Base-by-base conservation (phyloP, 2,888 invertebrate genomes). In the Bibio marci region DNA sequence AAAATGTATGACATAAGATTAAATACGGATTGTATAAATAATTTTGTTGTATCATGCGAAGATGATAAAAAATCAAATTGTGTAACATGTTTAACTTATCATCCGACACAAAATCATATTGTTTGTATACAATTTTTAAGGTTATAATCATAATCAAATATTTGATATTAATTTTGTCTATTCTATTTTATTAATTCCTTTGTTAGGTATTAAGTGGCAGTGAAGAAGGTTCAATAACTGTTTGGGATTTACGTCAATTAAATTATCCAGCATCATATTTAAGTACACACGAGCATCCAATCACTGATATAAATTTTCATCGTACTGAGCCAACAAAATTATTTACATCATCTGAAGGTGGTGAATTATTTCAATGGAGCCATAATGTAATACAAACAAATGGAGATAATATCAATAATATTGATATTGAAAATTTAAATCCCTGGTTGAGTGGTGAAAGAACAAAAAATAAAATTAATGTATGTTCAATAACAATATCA, bases 311-410 rank as follows among this genome's bases (percentile, higher is more conserved):
- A 48, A 72, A 77, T 41, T 92, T 91, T 53, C 90, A 92, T 61
- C 82, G 79, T 1, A 76, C 80, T 42, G 73, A 82, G 50, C 87
- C 90, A 0, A 78, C 85, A 40, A 86, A 86, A 58, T 55, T 92
- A 2, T 79, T 87, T 46, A 81, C 83, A 1, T 77, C 82, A 52
- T 83, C 90, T 0, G 67, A 58, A 37, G 75, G 77, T 35, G 91
- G 91, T 0, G 82, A 87, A 55, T 61, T 91, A 3, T 90, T 88
- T 85, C 83, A 88, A 53, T 92, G 91, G 91, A 78, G 81, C 44
- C 74, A 76, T 51, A 72, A 73, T 44, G 53, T 57, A 0, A 59
- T 69, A 52, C 38, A 40, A 26, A 28, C 31, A 12, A 32, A 43
- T 37, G 13, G 41, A 18, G 36, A 42, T 12, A 39, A 18, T 1